These are phyloP conservation scores for Araneus ventricosus DNA, from an alignment of 1,140 invertebrate genomes.

Conservation along the genomic window DNA sequence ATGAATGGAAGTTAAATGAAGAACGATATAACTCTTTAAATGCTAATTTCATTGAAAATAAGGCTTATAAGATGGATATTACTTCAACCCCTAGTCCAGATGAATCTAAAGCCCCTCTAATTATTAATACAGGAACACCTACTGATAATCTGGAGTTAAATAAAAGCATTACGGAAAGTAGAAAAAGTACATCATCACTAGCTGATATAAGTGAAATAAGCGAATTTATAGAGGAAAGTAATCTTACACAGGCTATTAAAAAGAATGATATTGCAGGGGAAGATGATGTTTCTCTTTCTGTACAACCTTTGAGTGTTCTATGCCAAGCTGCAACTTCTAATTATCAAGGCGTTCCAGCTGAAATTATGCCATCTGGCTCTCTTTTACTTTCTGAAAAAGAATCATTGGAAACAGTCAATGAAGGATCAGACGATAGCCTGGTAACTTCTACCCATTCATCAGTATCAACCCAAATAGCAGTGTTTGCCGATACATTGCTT, in stretches of 20 bases:
- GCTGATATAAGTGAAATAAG: slow-evolving; percentile 35
- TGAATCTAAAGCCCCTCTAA: neutral
- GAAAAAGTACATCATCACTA: neutral
- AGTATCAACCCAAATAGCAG: slow-evolving; percentile 61
- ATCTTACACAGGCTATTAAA: neutral
- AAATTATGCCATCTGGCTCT: neutral
- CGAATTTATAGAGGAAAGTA: neutral
- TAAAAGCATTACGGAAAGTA: neutral
- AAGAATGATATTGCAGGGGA: neutral
- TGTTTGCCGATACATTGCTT: neutral
- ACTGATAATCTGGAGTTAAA: neutral
- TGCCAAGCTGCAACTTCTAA: neutral
- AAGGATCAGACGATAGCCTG: slow-evolving; percentile 53
- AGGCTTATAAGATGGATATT: slow-evolving; percentile 3
- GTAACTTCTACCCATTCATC: slow-evolving; percentile 43
- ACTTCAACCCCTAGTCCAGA: neutral
- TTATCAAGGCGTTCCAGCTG: neutral
- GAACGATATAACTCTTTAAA: slow-evolving; percentile 67
- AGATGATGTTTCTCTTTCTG: neutral
- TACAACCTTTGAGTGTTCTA: slow-evolving; percentile 36
- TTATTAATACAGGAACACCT: neutral
- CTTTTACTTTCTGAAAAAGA: neutral
- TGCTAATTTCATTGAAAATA: slow-evolving; percentile 63
- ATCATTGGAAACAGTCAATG: neutral
- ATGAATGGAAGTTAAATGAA: slow-evolving; percentile 71